Percentiles rank a stretch among this genome's conserved stretches.
Conservation (phyloP, 1,140 invertebrate genomes). For the Bombyx mandarina region DNA sequence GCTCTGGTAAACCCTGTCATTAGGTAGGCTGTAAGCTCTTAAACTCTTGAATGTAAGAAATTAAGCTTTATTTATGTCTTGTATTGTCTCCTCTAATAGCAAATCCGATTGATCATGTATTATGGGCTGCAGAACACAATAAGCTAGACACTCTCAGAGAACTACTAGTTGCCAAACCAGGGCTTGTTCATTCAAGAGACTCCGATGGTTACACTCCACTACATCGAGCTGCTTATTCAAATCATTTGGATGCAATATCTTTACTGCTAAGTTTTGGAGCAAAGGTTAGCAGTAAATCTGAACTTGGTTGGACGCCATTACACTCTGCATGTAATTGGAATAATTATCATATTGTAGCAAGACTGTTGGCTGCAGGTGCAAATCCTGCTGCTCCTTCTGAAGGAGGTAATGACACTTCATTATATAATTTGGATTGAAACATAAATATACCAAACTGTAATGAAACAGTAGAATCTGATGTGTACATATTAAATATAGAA, state of each 20-base stretch:
- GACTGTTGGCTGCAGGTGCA: slow-evolving; percentile 87
- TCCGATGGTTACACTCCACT: slow-evolving; percentile 89
- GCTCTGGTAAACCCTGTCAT: too few relatives aligned
- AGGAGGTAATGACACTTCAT: slow-evolving; percentile 72
- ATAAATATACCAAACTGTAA: too few relatives aligned
- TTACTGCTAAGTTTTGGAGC: slow-evolving; percentile 84
- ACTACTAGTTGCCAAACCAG: slow-evolving; percentile 74
- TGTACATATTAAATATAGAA: neutral
- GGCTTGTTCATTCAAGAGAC: slow-evolving; percentile 80
- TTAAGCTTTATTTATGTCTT: too few relatives aligned
- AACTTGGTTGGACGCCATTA: slow-evolving; percentile 92
- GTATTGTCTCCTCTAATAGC: slow-evolving; percentile 64
- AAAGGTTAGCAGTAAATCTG: slow-evolving; percentile 81
- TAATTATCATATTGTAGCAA: slow-evolving; percentile 79
- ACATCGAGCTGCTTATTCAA: slow-evolving; percentile 90
- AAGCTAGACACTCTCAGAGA: slow-evolving; percentile 76
- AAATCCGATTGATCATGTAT: slow-evolving; percentile 76
- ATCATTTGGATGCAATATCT: slow-evolving; percentile 83
- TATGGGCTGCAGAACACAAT: slow-evolving; percentile 89
- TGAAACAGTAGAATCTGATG: too few relatives aligned
- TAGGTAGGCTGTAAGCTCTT: too few relatives aligned
- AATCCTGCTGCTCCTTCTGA: slow-evolving; percentile 89
- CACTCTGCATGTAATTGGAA: slow-evolving; percentile 96
- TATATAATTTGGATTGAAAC: neutral
- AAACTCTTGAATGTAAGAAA: too few relatives aligned